Base-by-base conservation (phyloP, 2,888 invertebrate genomes). In the Saturnia pavonia region DNA sequence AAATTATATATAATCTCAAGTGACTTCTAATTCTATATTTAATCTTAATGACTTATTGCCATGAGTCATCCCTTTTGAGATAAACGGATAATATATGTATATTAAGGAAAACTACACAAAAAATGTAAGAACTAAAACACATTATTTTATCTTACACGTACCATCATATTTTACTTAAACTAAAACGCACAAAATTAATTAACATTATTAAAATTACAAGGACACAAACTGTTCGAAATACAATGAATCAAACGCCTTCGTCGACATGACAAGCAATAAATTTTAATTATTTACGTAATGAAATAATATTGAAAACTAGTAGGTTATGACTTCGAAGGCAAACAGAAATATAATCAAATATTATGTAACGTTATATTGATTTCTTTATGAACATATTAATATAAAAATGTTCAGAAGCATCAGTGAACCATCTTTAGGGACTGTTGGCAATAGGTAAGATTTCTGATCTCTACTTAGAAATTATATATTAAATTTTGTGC, bases 391-490 rank as follows among this genome's bases (percentile, higher is more conserved):
- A 42, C 22, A 25, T 54, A 40, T 22, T 22, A n/a, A 54, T 65
- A 65, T 22, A 69, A 48, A 25, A 60, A 84, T 88, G 82, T 73
- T 85, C 42, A 83, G 87, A 74, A 91, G 89, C 77, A 78, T 89
- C 1, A 91, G 91, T 72, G 85, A 89, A 71, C 89, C 88, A 1
- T 91, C 91, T 27, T 74, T 91, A 63, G 88, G 86, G 25, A 85
- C 88, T n/a, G 69, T 80, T 42, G 84, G 82, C 19, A 84, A 77
- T 66, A 74, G 73, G 88, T 89, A 77, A 85, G 82, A 42, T 43
- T 63, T 65, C 9, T 67, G 27, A 57, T 67, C 12, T 25, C 14
- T 51, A 67, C 19, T n/a, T 27, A 51, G 4, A 27, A 27, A 25
- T 57, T 57, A 57, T 57, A 25, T 12, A 3, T 43, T 34, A 34